Base-by-base conservation (phyloP, 1,140 invertebrate species). In the Trichoplusia ni region DNA sequence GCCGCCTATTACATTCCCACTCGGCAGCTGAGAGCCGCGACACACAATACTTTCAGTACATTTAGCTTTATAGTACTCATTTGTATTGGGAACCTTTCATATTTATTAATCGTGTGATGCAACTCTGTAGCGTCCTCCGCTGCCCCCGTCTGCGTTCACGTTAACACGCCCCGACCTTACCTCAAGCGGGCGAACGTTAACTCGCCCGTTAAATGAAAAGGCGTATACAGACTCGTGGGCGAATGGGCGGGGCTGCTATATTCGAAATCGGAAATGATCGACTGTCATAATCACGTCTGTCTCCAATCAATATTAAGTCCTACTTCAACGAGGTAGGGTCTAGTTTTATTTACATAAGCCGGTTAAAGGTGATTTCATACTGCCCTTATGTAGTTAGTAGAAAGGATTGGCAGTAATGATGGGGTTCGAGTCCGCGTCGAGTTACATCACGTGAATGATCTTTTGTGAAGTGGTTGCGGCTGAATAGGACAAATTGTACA, bases 361-460 rank as follows among this genome's bases (percentile, higher is more conserved):
- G 35, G 19, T 54, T 54, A 42, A 61, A 58, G 64, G 60, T 47
- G 54, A 65, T 64, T 64, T 47, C 46, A 61, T 33, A 64, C 42
- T 61, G 44, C 18, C 51, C 58, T 61, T 37, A 59, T 68, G 64
- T 49, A 33, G 62, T 63, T 49, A 29, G 59, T 61, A 63, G 62
- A 67, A 69, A 69, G 72, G 73, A 70, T 76, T 70, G 78, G 65
- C 75, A 71, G 69, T 78, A 78, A 81, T 81, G 59, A 78, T 73
- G 66, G 75, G 73, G 75, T 77, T 56, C 62, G 13, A 27, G 16
- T 25, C 33, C 4, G 62, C 25, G 47, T 53, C 25, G 37, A 18
- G 38, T 58, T 44, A 29, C 54, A 58, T 58, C 38, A 44, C 14
- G n/a, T 19, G 2, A 42, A 19, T 29, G 38, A 44, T 44, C 38